A percentile compares a stretch with the other conserved stretches of the same genome.
Evolutionary conservation across 2,113 vertebrate genomes (phyloP).

Genomic region (Microcebus jonahi): DNA sequence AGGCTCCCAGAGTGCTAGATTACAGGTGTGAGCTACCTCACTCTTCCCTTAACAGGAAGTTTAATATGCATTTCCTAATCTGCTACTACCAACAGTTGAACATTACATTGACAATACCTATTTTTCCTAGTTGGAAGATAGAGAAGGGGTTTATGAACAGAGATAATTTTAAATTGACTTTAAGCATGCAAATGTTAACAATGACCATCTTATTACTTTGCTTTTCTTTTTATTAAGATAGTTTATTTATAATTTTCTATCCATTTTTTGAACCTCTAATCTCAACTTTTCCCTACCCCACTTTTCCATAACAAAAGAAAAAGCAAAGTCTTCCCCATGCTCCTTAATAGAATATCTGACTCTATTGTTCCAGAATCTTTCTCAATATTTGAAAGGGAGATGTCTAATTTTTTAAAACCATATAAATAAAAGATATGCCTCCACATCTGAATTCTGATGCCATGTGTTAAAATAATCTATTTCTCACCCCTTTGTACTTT

Average conservation of each 20-base stretch:
- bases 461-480: neutral
- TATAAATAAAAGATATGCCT: neutral
- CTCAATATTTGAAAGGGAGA: neutral
- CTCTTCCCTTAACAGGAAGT: neutral
- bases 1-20: no score
- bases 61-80: neutral
- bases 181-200: neutral
- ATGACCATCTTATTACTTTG: neutral
- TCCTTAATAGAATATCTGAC: neutral
- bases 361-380: neutral
- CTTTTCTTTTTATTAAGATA: neutral
- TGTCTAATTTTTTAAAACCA: neutral
- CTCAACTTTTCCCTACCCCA: neutral
- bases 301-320: neutral
- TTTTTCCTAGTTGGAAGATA: neutral
- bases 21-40: no score
- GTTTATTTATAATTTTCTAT: neutral
- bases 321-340: neutral
- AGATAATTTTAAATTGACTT: neutral
- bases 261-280: neutral
- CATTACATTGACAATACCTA: neutral
- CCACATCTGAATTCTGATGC: neutral
- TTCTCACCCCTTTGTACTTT: neutral
- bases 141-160: neutral
- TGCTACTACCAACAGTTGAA: neutral